Evolutionary conservation across 2,113 vertebrate species (phyloP), one percentile per base, ranked within the genome.

Genomic region (Elachura formosa): DNA sequence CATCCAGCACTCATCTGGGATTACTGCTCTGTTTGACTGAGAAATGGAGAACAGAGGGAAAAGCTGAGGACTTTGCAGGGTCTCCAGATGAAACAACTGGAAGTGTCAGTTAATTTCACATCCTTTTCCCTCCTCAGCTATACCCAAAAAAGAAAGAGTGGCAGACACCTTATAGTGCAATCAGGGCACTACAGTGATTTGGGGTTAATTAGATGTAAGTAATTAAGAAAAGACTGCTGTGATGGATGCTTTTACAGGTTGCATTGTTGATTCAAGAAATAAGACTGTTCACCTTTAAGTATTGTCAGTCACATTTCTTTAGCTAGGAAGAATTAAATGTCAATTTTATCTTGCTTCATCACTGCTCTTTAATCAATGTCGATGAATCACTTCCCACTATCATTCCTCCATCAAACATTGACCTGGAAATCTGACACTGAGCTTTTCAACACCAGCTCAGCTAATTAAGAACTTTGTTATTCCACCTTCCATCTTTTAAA

Each of bases 311-410:
- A 95, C 89, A 96, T 95, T 93, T 83, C 95, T 91, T 96, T 87
- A 80, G 51, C 87, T 91, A 36, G 75, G 89, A 93, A 96, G 96
- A 97, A 97, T 95, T 82, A 97, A 97, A 96, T 97, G 97, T 96
- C 97, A 96, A 90, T 98, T 97, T 98, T 98, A 97, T 96, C 97
- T 97, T 96, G 93, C 98, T 96, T 97, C 97, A 97, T 97, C 97
- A 95, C 89, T 94, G 90, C 87, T 97, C 96, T 98, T 98, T 98
- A 98, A 98, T 98, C 98, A 97, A 96, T 97, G 96, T 93, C 80
- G 54, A 91, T 94, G 90, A 94, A 89, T 96, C 93, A 83, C 95
- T 96, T 97, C 91, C 92, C 96, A 94, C 96, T 94, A 96, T 97
- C 98, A 96, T 95, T 95, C 85, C 93, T 95, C 92, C 95, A 95